These are phyloP conservation scores for Scopus umbretta DNA, from an alignment of 2,113 vertebrate species.

Conservation along the genomic window DNA sequence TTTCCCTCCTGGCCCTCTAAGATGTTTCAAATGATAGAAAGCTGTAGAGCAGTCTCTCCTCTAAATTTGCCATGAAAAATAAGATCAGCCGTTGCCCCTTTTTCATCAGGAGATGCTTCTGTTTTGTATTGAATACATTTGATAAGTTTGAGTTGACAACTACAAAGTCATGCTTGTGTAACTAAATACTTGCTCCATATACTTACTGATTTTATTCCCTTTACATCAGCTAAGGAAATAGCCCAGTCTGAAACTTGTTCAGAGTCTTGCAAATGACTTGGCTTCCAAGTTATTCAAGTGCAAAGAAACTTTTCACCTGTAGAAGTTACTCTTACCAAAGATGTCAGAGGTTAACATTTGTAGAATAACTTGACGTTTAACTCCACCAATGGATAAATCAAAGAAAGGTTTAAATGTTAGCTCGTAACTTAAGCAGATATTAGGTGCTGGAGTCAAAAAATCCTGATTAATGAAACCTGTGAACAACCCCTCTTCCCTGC, in stretches of 20 bases:
- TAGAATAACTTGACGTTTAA: neutral
- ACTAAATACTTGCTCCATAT: neutral
- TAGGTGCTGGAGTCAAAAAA: neutral
- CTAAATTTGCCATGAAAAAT: neutral
- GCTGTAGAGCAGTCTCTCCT: neutral
- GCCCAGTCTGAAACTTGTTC: neutral
- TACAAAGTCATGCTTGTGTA: neutral
- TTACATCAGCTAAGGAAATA: neutral
- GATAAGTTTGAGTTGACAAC: neutral
- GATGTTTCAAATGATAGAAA: neutral
- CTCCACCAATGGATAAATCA: neutral
- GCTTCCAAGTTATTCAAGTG: neutral
- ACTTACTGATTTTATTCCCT: neutral
- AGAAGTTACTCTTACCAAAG: neutral
- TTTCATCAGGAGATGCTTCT: neutral
- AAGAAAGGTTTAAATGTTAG: neutral
- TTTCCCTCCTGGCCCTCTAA: neutral
- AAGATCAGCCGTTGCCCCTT: neutral
- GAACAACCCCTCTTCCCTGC: neutral
- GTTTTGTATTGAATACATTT: neutral
- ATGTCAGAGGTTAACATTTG: neutral
- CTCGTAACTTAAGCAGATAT: neutral
- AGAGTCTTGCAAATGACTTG: neutral
- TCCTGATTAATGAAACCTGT: neutral
- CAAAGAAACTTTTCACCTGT: neutral